These are phyloP conservation scores for Yponomeuta sedellus DNA, from an alignment of 2,888 invertebrate species.

Conservation along the genomic window DNA sequence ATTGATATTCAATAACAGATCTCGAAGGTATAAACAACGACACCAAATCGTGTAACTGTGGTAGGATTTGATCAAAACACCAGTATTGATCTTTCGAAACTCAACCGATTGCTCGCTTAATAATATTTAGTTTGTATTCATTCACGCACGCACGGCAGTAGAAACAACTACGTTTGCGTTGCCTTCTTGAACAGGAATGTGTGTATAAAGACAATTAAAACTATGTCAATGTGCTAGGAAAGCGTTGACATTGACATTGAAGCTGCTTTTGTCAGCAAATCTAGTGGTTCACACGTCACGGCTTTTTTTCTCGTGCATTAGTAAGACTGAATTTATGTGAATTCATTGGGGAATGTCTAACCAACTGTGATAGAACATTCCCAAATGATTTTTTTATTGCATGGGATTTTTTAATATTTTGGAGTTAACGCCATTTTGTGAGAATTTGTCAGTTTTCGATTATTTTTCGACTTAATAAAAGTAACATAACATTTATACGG, in stretches of 20 bases:
- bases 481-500: no score
- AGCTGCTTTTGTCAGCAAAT: neutral
- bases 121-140: neutral
- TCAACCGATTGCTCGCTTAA: neutral
- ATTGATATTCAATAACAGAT: neutral
- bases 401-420: no score
- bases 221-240: conserved; percentile 10
- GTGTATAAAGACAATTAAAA: conserved; percentile 4
- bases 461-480: no score
- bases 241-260: conserved; percentile 9
- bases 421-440: no score
- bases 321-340: no score
- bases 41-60: neutral
- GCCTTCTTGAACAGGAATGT: neutral
- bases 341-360: no score
- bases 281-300: neutral
- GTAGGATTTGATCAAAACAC: neutral
- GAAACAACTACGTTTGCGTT: neutral
- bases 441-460: no score
- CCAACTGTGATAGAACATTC: no score
- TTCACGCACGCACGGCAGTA: no score
- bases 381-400: no score
- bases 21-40: neutral
- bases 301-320: neutral
- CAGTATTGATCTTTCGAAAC: neutral